Evolutionary conservation across 2,797 vertebrate genomes (phyloP).

Genomic region (Discoglossus pictus): DNA sequence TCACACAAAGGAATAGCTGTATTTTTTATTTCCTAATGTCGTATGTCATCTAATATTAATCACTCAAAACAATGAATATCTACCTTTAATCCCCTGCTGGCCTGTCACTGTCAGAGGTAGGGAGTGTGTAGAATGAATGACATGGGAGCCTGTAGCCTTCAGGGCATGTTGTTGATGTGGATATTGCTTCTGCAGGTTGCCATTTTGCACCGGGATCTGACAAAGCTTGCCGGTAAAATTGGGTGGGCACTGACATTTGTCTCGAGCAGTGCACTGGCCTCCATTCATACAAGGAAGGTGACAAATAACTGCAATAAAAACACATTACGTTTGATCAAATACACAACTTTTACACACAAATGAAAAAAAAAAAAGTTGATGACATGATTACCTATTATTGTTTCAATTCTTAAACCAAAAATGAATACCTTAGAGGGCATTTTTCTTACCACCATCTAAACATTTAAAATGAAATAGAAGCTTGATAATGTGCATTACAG

Average conservation of each 20-base stretch:
- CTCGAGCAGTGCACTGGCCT: constrained; percentile 89
- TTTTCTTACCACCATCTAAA: too few species aligned
- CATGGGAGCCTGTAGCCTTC: constrained; percentile 74
- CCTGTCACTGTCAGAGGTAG: constrained; percentile 90
- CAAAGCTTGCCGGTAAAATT: constrained; percentile 95
- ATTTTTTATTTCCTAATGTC: too few species aligned
- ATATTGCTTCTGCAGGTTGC: constrained; percentile 70
- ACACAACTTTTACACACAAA: not conserved
- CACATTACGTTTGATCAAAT: constrained; percentile 12
- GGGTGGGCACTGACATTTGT: constrained; percentile 95
- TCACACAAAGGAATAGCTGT: too few species aligned
- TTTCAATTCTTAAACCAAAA: too few species aligned
- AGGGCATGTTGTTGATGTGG: constrained; percentile 69
- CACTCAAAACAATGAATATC: constrained; percentile 58
- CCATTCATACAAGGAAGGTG: constrained; percentile 97
- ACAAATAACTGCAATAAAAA: constrained; percentile 85
- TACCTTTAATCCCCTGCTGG: constrained; percentile 86
- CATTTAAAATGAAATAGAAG: too few species aligned
- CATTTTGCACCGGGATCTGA: constrained; percentile 82
- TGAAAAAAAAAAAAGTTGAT: constrained; percentile 3
- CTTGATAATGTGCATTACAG: too few species aligned
- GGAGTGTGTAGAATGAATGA: constrained; percentile 90
- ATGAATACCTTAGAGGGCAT: too few species aligned
- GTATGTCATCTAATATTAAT: too few species aligned
- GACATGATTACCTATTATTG: too few species aligned